Evolutionary conservation across 2,113 vertebrate genomes (phyloP), one percentile per base, ranked within the genome.

Genomic region (Muntiacus reevesi): DNA sequence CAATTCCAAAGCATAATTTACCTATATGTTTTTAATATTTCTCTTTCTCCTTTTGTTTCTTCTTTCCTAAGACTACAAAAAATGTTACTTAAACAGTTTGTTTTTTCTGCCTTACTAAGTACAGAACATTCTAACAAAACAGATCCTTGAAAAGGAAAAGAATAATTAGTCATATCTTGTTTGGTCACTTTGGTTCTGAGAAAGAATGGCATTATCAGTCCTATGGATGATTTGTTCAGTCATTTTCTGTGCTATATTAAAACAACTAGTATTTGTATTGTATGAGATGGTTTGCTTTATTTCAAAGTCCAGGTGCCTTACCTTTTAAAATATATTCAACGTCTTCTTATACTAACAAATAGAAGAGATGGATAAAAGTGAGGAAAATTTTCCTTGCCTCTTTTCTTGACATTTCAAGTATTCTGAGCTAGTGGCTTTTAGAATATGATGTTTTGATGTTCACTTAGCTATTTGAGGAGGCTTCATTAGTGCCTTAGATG

Each of bases 401-500:
- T 11, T 0, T 95, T 17, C 0, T 94, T 98, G 97, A 97, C 87
- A 90, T 97, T 98, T 98, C 94, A 98, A 97, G 94, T 96, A 92
- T 97, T 98, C 95, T 94, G 55, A 96, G 67, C 93, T 91, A 90
- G 85, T 98, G 78, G 17, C 45, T 98, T 93, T 93, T 95, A 94
- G 83, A 96, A 95, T 76, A 98, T 97, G 96, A 96, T 98, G 98
- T 94, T 96, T 96, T 98, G 85, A 97, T 97, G 76, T 96, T 98
- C 93, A 96, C 25, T 97, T 98, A 93, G 82, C 92, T 97, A 98
- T 97, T 82, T 96, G 96, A 98, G 30, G 30, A 62, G 60, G 60
- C 30, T 62, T 62, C 6, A 0, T 62, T 62, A 62, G 60, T 62
- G 59, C 59, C 59, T 60, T 11, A 60, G 27, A 13, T 60, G 30